Evolutionary conservation across 2,113 vertebrate species (phyloP), one percentile per base, ranked within the genome.

Genomic region (Oryzias curvinotus): DNA sequence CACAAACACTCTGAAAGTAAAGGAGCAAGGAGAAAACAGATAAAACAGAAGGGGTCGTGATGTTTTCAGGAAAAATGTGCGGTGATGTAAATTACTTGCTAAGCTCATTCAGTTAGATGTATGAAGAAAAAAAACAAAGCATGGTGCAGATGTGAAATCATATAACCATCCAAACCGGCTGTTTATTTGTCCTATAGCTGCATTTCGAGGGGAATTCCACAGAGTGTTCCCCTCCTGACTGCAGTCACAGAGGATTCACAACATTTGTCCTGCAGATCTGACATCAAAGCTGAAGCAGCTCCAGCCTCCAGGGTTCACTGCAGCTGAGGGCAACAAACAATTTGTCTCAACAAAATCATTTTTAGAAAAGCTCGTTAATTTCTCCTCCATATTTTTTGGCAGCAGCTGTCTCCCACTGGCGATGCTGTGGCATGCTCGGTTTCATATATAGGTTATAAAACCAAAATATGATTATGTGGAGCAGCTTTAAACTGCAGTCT

Each of bases 361-460:
- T 73, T 66, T 61, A 51, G 62, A 50, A 13, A 45, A 16, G 16
- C 57, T 65, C 70, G 51, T 61, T 61, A 66, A 56, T 56, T 51
- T 56, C n/a, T 23, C 1, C 52, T 56, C 41, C 46, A 16, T 26
- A 41, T 61, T 59, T 49, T 44, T 30, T 51, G 54, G 56, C 52
- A 41, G 53, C 30, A 21, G 43, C 26, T 51, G 17, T 25, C 30
- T 18, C 19, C 45, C 47, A 16, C 16, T 26, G 64, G 64, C 54
- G 4, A 14, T 1, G 16, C n/a, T 28, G 30, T 18, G 10, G 36
- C 36, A 3, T 36, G 17, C 59, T 63, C 26, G 18, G 59, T 42
- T 16, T 57, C 61, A 25, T 50, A 14, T 10, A 12, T 52, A 26
- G 19, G 17, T 28, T 28, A 36, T 12, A 12, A 36, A 12, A 36